Percentiles rank a stretch among this genome's conserved stretches.
These are phyloP conservation scores for Mormyrus hasselquistii DNA, from an alignment of 2,797 vertebrate species.

Conservation along the genomic window DNA sequence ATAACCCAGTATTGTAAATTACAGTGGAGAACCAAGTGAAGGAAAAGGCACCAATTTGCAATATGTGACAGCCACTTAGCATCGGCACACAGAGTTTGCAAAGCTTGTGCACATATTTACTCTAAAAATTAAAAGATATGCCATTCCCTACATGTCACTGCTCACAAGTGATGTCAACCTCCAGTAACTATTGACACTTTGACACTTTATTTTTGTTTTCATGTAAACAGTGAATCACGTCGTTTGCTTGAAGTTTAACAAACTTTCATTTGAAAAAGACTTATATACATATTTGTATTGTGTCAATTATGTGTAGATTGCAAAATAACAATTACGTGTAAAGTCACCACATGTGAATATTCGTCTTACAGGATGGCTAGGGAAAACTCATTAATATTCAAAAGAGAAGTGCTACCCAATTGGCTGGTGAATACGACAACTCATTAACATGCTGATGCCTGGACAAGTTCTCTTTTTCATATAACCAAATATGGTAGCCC, in stretches of 20 bases:
- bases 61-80: not conserved
- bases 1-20: not conserved
- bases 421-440: not conserved
- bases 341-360: not conserved
- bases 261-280: not conserved
- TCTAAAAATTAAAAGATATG: not conserved
- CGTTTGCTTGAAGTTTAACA: not conserved
- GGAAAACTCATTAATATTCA: not conserved
- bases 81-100: not conserved
- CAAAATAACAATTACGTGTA: not conserved
- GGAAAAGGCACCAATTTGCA: not conserved
- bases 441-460: not conserved
- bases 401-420: not conserved
- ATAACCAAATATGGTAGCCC: not conserved
- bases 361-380: not conserved
- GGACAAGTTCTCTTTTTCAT: not conserved
- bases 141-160: not conserved
- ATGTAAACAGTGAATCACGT: not conserved
- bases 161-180: not conserved
- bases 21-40: not conserved
- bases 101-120: not conserved
- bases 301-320: not conserved
- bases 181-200: not conserved
- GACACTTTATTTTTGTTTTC: not conserved
- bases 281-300: not conserved